Base-by-base conservation (phyloP, 2,888 invertebrate species). In the Rotaria socialis region DNA sequence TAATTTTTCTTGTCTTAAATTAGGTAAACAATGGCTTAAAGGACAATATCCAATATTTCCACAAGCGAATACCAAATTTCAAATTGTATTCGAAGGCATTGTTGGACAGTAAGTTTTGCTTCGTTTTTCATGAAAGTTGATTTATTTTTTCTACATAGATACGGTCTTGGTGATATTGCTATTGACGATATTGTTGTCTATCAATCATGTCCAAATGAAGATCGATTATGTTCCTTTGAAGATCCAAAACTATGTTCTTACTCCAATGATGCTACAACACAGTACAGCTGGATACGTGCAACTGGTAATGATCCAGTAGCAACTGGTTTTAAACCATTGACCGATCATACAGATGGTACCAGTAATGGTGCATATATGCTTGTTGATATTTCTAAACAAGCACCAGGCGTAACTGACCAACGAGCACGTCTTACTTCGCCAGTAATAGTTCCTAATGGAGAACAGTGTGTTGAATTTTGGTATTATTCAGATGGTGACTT, bases 401-500 rank as follows among this genome's bases (percentile, higher is more conserved):
- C 55, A 47, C 4, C 85, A n/a, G 27, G 7, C 10, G 8, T 43
- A 10, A 56, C n/a, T 11, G 27, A 85, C 55, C 50, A 58, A 47
- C 56, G 85, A 24, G 85, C 85, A n/a, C 85, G 47, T 52, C 27
- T 85, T 41, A 55, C 55, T 1, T 47, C 85, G 24, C 56, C 27
- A 50, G 27, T 35, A 16, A 58, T 85, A 2, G 41, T 56, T 41
- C 80, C 86, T 41, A 86, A 86, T 60, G 55, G 74, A 19, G 86
- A 86, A 67, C 86, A 86, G 85, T 86, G 86, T 60, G 75, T 86
- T 85, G 86, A 86, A 60, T 86, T 86, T 84, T 86, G 85, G 56
- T 86, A 86, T 19, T 86, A 75, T 84, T 27, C 55, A 19, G 56
- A 67, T 47, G 60, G 50, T 75, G 35, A 74, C 2, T 16, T 41